phyloP scores from a whole-genome alignment of 2,888 invertebrate species.

The Microctonus brassicae region DNA sequence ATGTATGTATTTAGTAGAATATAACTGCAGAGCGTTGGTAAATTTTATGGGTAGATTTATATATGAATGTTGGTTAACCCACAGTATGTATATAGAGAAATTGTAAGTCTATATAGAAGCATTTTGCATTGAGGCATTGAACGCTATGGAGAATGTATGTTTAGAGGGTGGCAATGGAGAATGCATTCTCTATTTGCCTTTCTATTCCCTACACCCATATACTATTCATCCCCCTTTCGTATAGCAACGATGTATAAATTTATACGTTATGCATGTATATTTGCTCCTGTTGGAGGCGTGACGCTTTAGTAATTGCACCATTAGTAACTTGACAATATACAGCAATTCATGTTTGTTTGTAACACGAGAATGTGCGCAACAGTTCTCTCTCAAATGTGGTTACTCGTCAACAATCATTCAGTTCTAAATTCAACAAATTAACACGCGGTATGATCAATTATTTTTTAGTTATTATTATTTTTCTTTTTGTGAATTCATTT shows the following conservation, averaged over 20 bases:
- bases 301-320: constrained; percentile 51
- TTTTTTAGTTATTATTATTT: not conserved
- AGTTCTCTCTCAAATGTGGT: constrained; percentile 5
- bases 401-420: constrained; percentile 9
- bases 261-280: not conserved
- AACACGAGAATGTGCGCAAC: constrained; percentile 14
- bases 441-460: not conserved
- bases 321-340: constrained; percentile 46
- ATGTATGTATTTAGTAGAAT: too few relatives aligned
- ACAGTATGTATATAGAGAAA: not conserved
- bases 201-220: not conserved
- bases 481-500: not conserved
- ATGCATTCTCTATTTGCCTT: not conserved
- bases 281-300: constrained; percentile 36
- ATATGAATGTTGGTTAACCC: not conserved
- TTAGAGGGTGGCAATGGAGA: not conserved
- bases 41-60: not conserved
- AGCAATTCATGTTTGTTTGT: constrained; percentile 14
- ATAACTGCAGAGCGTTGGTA: too few relatives aligned
- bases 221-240: not conserved
- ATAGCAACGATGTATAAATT: not conserved
- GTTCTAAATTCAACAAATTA: not conserved
- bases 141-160: not conserved
- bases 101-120: not conserved
- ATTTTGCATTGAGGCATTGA: not conserved